Percentiles rank a stretch among this genome's conserved stretches.
Conservation (phyloP, 2,797 vertebrate species). For the Tokudaia tokunoshimensis region DNA sequence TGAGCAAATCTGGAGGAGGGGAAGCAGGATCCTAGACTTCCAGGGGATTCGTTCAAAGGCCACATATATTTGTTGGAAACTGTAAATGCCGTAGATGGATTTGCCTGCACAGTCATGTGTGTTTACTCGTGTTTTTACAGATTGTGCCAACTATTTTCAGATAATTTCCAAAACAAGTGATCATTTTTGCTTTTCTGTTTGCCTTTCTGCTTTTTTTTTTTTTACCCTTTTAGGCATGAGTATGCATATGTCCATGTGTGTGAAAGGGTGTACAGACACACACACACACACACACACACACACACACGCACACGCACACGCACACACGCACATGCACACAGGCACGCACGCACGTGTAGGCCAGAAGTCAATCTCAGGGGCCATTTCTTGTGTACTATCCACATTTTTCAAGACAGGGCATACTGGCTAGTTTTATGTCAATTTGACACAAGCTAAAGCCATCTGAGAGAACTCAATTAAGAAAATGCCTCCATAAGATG, state of each 20-base stretch:
- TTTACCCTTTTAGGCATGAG: not conserved
- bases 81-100: conserved; percentile 42
- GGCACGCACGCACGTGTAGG: not conserved
- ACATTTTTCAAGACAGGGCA: not conserved
- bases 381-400: not conserved
- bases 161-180: conserved; percentile 69
- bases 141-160: conserved; percentile 68
- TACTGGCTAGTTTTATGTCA: not conserved
- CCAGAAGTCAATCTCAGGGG: not conserved
- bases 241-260: not conserved
- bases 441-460: not conserved
- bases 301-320: too few species aligned
- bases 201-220: not conserved
- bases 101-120: conserved; percentile 66
- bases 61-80: conserved; percentile 48
- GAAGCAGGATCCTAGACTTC: not conserved
- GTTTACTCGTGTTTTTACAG: conserved; percentile 69
- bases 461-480: not conserved
- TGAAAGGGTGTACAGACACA: too few species aligned
- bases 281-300: not conserved
- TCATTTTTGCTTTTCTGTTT: conserved; percentile 51
- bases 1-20: not conserved
- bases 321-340: too few species aligned
- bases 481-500: not conserved
- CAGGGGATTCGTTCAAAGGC: conserved; percentile 56